Evolutionary conservation across 1,140 invertebrate species (phyloP).

Genomic region (Charaxes varanes): DNA sequence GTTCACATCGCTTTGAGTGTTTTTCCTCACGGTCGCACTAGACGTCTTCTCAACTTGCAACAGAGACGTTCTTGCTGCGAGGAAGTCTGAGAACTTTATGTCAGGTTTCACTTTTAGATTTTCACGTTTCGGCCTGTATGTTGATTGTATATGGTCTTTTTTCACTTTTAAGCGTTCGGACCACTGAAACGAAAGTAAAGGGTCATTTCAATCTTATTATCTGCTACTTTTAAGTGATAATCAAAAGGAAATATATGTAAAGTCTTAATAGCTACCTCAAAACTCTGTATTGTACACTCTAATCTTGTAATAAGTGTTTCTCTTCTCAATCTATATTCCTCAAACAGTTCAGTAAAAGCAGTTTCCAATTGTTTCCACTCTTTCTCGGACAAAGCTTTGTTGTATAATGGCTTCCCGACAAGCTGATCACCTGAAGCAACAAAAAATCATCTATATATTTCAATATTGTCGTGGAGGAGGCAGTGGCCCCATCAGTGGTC

Average conservation of each 20-base stretch:
- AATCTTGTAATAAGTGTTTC: slow-evolving; percentile 92
- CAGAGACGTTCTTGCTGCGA: slow-evolving; percentile 88
- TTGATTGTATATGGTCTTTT: slow-evolving; percentile 81
- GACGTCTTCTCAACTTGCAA: slow-evolving; percentile 92
- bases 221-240: too few species aligned
- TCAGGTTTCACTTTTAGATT: slow-evolving; percentile 77
- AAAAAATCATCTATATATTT: background rate
- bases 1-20: slow-evolving; percentile 82
- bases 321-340: slow-evolving; percentile 88
- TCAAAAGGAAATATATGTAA: too few species aligned
- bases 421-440: slow-evolving; percentile 67
- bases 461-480: background rate
- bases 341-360: slow-evolving; percentile 81
- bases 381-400: slow-evolving; percentile 80
- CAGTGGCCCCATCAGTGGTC: background rate
- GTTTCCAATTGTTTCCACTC: slow-evolving; percentile 87
- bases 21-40: slow-evolving; percentile 61
- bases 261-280: slow-evolving; percentile 75
- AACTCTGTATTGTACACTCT: slow-evolving; percentile 96
- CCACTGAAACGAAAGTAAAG: slow-evolving; percentile 77
- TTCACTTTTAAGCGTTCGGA: slow-evolving; percentile 86
- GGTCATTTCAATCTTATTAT: too few species aligned
- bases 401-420: slow-evolving; percentile 86
- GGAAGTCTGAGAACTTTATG: slow-evolving; percentile 81
- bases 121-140: slow-evolving; percentile 81